Base-by-base conservation (phyloP, 2,888 invertebrate genomes). In the Lochmaea crataegi region DNA sequence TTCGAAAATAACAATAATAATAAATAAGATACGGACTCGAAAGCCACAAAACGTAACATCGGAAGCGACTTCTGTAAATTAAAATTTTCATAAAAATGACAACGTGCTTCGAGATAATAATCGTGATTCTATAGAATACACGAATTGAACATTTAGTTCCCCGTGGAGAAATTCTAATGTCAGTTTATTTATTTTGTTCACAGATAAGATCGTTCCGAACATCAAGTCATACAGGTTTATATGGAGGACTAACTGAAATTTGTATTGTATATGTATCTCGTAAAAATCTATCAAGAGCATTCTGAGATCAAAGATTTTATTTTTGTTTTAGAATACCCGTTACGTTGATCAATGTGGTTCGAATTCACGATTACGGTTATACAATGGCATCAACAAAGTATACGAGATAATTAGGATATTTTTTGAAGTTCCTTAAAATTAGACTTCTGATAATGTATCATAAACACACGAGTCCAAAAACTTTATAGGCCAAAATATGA, bases 141-240 rank as follows among this genome's bases (percentile, higher is more conserved):
- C 82, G 82, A 82, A 80, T 81, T 77, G 74, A 79, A 80, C 80
- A 82, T 82, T 82, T 81, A 78, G 76, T 77, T 79, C 78, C 77
- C 78, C 78, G 77, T 79, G 78, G 82, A 81, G 81, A 80, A 80
- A 63, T 63, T 79, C 81, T 82, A 82, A 82, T 80, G 80, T 80
- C 78, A 79, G 79, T 81, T 81, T 82, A 80, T 81, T 80, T 80
- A 79, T 78, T 77, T 77, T 80, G 76, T 77, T 75, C 72, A 70
- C 65, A 77, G 79, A 79, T 78, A 78, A 75, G 74, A 61, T 69
- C 69, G 38, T 68, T 71, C 71, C 38, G 63, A 53, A 63, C 26
- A 69, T 51, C 51, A 26, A 64, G 48, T 69, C 64, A 53, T 69
- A 64, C 14, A 56, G 6, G 66, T 51, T 22, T 42, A 64, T 14